Conservation (phyloP, 1,140 invertebrate species). For the Acromyrmex echinatior region DNA sequence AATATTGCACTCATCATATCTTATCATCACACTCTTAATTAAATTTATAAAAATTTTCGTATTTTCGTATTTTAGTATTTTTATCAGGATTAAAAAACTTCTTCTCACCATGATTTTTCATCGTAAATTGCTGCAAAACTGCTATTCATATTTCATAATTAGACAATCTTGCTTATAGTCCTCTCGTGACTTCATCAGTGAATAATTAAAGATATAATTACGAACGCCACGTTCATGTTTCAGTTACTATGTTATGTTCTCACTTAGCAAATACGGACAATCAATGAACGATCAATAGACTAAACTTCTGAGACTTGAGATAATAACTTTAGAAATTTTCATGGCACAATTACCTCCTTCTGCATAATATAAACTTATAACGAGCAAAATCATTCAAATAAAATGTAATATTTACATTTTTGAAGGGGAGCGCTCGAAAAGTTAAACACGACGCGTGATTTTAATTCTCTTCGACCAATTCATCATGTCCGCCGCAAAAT, state of each 20-base stretch:
- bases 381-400: background rate
- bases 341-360: background rate
- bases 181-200: conserved; percentile 38
- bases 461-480: conserved; percentile 18
- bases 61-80: conserved; percentile 14
- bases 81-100: background rate
- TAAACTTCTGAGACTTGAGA: background rate
- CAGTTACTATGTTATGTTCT: background rate
- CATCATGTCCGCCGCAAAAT: conserved; percentile 32
- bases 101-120: background rate
- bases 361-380: background rate
- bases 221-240: background rate
- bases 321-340: conserved; percentile 41
- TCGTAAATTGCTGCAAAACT: background rate
- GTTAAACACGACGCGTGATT: background rate
- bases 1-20: background rate
- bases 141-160: conserved; percentile 3
- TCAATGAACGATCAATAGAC: conserved; percentile 37
- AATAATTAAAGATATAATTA: conserved; percentile 62
- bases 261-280: conserved; percentile 3
- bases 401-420: conserved; percentile 33
- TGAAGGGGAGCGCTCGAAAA: conserved; percentile 38
- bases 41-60: conserved; percentile 8
- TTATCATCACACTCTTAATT: background rate
- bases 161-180: background rate